phyloP scores from a whole-genome alignment of 2,888 invertebrate genomes.

The Scaptomyza reducta region DNA sequence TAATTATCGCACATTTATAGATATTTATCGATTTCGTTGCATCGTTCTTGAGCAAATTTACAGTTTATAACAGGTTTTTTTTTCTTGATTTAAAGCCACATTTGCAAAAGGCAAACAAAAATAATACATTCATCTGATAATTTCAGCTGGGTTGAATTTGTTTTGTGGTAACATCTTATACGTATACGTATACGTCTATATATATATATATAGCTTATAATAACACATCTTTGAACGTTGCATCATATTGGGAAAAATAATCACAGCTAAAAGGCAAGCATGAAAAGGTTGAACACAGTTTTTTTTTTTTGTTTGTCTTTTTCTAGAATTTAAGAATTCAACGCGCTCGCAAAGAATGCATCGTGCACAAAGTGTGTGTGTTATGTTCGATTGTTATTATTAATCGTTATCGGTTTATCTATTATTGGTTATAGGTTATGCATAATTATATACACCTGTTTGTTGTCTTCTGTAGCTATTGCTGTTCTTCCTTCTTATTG shows the following conservation, averaged over 20 bases:
- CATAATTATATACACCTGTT: slow-evolving; percentile 56
- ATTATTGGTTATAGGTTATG: slow-evolving; percentile 47
- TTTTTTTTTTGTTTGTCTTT: not conserved
- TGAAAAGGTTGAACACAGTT: slow-evolving; percentile 48
- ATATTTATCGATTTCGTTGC: slow-evolving; percentile 31
- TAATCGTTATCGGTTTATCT: slow-evolving; percentile 41
- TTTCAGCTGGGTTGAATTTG: too few species aligned
- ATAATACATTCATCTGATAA: not conserved
- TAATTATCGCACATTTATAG: too few species aligned
- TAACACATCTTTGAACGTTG: slow-evolving; percentile 14
- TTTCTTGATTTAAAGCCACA: slow-evolving; percentile 2
- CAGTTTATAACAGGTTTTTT: slow-evolving; percentile 14
- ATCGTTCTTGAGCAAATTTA: slow-evolving; percentile 50
- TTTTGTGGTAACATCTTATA: slow-evolving; percentile 18
- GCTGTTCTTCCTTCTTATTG: slow-evolving; percentile 23
- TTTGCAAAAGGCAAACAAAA: not conserved
- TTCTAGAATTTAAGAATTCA: slow-evolving; percentile 26
- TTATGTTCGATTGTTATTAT: slow-evolving; percentile 1
- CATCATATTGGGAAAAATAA: slow-evolving; percentile 35
- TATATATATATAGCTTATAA: slow-evolving; percentile 1
- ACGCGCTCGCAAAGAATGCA: slow-evolving; percentile 31
- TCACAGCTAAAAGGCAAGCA: slow-evolving; percentile 78
- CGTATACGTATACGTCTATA: not conserved
- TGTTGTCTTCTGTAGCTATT: slow-evolving; percentile 19
- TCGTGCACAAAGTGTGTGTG: slow-evolving; percentile 55